These are phyloP conservation scores for Aproaerema taeniolella DNA, from an alignment of 2,888 invertebrate species.

Conservation along the genomic window DNA sequence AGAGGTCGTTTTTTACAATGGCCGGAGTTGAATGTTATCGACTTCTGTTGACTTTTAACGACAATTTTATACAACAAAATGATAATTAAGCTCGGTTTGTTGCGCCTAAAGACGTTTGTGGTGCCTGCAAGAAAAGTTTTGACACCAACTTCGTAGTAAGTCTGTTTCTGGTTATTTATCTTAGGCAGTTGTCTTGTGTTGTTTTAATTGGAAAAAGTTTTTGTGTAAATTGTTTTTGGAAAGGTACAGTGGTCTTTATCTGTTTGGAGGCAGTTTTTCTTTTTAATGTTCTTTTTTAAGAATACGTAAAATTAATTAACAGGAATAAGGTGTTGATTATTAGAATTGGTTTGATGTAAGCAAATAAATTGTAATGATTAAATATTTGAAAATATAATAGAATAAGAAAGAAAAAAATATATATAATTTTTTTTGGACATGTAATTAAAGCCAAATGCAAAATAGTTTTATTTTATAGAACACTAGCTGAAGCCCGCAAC, in stretches of 20 bases:
- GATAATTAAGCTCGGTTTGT: constrained; percentile 58
- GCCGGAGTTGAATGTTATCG: constrained; percentile 57
- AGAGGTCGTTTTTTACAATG: constrained; percentile 58
- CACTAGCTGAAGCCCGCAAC: no score
- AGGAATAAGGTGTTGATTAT: no score
- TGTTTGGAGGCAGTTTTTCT: no score
- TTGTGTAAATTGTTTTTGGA: no score
- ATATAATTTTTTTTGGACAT: no score
- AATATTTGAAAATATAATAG: no score
- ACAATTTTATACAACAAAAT: constrained; percentile 69
- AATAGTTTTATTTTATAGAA: no score
- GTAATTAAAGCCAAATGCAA: no score
- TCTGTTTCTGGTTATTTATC: constrained; percentile 5
- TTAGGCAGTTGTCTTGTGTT: background rate
- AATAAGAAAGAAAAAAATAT: no score
- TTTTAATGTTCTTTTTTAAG: background rate
- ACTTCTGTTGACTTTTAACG: constrained; percentile 64
- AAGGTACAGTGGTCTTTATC: no score
- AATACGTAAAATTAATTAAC: background rate
- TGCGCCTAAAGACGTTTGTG: constrained; percentile 37
- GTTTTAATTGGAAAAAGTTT: constrained; percentile 16
- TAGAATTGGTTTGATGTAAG: no score
- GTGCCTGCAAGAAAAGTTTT: constrained; percentile 13
- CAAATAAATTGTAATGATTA: no score
- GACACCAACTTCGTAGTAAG: constrained; percentile 8